phyloP scores from a whole-genome alignment of 2,888 invertebrate genomes.

The Notodromas monacha region DNA sequence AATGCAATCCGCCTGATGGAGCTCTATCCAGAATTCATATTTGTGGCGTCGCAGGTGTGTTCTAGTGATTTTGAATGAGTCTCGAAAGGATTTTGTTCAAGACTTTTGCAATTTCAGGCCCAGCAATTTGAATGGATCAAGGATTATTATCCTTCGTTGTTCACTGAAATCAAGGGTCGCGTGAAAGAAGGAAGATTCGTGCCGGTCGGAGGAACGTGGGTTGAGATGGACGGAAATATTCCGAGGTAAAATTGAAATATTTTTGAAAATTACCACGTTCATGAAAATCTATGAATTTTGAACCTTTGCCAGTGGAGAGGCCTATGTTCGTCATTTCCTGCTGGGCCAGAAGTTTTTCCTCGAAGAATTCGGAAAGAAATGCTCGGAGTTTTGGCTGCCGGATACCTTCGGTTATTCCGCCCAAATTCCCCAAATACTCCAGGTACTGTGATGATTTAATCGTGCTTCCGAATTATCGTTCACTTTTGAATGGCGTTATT shows the following conservation, averaged over 20 bases:
- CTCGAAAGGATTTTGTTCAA: not conserved
- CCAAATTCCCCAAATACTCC: constrained; percentile 21
- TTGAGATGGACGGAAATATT: constrained; percentile 19
- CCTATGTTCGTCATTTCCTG: constrained; percentile 20
- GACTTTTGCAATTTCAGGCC: constrained; percentile 14
- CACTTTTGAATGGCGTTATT: too few species aligned
- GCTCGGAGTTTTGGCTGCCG: constrained; percentile 21
- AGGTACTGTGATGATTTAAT: too few species aligned
- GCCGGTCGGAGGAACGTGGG: constrained; percentile 21
- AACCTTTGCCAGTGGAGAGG: constrained; percentile 17
- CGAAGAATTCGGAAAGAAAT: constrained; percentile 17
- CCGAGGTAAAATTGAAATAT: constrained; percentile 12
- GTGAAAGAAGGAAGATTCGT: constrained; percentile 17
- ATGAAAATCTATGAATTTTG: not conserved
- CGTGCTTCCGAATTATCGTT: too few species aligned
- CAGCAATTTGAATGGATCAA: constrained; percentile 21
- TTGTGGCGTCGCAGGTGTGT: constrained; percentile 19
- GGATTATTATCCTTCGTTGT: constrained; percentile 18
- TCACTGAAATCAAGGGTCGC: constrained; percentile 15
- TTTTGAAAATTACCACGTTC: constrained; percentile 5
- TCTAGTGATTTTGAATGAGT: not conserved
- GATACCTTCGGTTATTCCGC: constrained; percentile 22
- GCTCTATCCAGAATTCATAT: constrained; percentile 17
- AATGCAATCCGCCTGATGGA: constrained; percentile 18
- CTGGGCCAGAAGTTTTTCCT: constrained; percentile 19